Percentiles rank a stretch among this genome's conserved stretches.
Conservation (phyloP, 1,140 invertebrate species). For the Drosophila albomicans region DNA sequence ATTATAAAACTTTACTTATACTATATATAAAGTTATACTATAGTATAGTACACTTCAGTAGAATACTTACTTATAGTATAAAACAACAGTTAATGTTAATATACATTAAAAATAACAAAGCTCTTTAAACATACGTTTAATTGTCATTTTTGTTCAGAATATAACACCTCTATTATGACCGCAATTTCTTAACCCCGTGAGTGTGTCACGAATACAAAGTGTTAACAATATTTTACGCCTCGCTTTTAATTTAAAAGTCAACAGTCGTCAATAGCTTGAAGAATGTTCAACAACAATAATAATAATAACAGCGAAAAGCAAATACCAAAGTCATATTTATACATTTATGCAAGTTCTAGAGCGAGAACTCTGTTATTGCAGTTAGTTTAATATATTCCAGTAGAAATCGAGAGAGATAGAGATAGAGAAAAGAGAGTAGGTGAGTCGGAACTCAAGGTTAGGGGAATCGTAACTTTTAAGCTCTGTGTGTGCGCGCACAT, state of each 20-base stretch:
- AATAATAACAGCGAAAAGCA: constrained; percentile 14
- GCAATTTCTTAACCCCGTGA: not conserved
- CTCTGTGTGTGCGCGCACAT: constrained; percentile 20
- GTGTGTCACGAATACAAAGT: not conserved
- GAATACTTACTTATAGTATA: no score
- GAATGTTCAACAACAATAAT: constrained; percentile 8
- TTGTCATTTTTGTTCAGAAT: not conserved
- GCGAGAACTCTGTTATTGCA: not conserved
- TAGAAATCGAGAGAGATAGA: constrained; percentile 1
- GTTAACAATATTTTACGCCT: constrained; percentile 6
- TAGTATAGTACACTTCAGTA: no score
- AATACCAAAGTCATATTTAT: constrained; percentile 44
- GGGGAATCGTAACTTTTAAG: constrained; percentile 6
- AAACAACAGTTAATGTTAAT: no score
- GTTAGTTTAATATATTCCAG: not conserved
- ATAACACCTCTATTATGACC: not conserved
- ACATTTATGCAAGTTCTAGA: constrained; percentile 18
- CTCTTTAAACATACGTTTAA: no score
- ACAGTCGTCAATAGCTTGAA: constrained; percentile 19
- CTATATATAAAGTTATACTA: no score
- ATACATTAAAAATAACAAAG: no score
- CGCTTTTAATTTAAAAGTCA: constrained; percentile 5
- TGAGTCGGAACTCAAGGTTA: constrained; percentile 41
- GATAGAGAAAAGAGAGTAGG: constrained; percentile 4
- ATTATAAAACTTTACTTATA: no score